Conservation (phyloP, 2,797 vertebrate genomes). For the Myotis vivesi region DNA sequence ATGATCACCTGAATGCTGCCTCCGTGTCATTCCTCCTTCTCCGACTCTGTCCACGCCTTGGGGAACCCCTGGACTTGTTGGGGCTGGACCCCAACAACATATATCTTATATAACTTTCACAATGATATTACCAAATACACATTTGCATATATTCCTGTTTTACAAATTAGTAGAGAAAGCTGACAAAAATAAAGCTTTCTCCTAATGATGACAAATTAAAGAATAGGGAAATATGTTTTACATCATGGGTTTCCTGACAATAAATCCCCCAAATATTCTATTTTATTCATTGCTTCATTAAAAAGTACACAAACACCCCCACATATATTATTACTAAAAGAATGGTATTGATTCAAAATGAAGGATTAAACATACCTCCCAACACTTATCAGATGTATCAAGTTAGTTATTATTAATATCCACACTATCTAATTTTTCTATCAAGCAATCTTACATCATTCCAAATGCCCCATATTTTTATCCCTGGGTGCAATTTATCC, state of each 20-base stretch:
- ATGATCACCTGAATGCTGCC: too few species aligned
- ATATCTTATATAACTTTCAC: background rate
- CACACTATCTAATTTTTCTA: background rate
- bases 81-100: background rate
- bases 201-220: background rate
- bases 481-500: background rate
- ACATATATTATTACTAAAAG: background rate
- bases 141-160: background rate
- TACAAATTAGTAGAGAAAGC: background rate
- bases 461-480: background rate
- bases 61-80: too few species aligned
- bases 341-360: background rate
- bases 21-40: too few species aligned
- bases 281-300: background rate
- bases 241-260: background rate
- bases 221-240: background rate
- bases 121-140: background rate
- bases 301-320: background rate
- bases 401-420: background rate
- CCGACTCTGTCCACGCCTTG: too few species aligned
- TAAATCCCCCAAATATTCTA: background rate
- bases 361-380: background rate
- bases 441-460: background rate
- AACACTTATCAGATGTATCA: background rate
- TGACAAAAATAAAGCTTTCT: background rate